These are phyloP conservation scores for Monochamus saltuarius DNA, from an alignment of 1,140 invertebrate species.

Conservation along the genomic window DNA sequence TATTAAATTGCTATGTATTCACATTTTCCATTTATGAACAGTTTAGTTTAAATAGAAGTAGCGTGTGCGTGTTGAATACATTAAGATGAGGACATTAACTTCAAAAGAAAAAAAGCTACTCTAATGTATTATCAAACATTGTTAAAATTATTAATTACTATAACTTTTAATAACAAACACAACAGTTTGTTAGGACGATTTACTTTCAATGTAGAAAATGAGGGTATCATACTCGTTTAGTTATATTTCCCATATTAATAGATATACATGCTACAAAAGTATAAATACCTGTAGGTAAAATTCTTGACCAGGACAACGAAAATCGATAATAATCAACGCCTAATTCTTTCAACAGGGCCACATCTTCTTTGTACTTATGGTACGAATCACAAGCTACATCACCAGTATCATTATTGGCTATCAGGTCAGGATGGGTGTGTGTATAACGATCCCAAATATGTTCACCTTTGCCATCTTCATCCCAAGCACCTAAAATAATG, in stretches of 20 bases:
- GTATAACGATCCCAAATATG: conserved; percentile 48
- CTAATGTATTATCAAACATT: too few species aligned
- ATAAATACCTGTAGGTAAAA: conserved; percentile 35
- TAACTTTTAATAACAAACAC: too few species aligned
- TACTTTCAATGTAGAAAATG: too few species aligned
- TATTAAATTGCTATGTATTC: too few species aligned
- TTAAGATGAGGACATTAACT: too few species aligned
- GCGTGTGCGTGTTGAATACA: too few species aligned
- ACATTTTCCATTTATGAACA: too few species aligned
- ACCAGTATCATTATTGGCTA: conserved; percentile 55
- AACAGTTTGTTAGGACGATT: too few species aligned
- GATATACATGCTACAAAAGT: background rate
- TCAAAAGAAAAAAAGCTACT: too few species aligned
- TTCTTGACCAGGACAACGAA: conserved; percentile 62
- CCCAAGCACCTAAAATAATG: conserved; percentile 57
- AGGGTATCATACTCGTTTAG: too few species aligned
- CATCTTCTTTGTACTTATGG: conserved; percentile 55
- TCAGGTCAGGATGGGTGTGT: conserved; percentile 38
- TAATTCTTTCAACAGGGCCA: conserved; percentile 51
- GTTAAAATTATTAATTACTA: too few species aligned
- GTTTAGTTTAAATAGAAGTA: too few species aligned
- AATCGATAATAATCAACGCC: conserved; percentile 55
- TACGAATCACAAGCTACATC: conserved; percentile 55
- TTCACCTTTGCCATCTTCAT: conserved; percentile 38
- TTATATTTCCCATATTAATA: background rate